Conservation (phyloP, 2,113 vertebrate species). For the Callipepla californica region DNA sequence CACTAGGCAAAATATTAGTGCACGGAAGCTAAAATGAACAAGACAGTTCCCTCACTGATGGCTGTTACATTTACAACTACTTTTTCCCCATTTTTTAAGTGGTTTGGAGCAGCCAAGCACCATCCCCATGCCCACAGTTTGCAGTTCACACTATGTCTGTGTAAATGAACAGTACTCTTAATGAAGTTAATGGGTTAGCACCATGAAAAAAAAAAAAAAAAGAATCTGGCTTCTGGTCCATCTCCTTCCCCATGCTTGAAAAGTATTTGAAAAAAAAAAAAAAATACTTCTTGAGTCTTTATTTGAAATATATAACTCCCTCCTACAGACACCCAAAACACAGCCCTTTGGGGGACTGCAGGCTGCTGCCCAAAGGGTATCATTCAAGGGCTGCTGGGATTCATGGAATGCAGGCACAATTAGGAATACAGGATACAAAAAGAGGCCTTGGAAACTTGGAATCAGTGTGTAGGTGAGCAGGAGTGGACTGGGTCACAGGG, state of each 20-base stretch:
- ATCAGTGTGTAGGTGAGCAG: background rate
- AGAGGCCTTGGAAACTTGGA: background rate
- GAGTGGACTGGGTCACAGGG: background rate
- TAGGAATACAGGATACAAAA: background rate
- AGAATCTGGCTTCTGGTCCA: background rate
- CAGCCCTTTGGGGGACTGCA: background rate
- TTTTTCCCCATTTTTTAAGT: conserved; percentile 18
- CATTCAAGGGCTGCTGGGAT: background rate
- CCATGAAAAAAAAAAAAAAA: background rate
- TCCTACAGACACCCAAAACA: background rate
- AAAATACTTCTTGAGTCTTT: no score
- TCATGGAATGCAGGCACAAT: rapidly evolving
- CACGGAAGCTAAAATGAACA: background rate
- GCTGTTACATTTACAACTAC: background rate
- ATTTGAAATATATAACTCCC: background rate
- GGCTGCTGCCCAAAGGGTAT: background rate
- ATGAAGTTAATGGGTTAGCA: background rate
- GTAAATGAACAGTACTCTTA: background rate
- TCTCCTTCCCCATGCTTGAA: background rate
- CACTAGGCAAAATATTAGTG: background rate
- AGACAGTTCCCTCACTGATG: background rate
- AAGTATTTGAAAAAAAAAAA: background rate
- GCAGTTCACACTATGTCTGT: background rate
- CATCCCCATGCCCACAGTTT: background rate
- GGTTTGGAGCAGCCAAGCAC: conserved; percentile 20